Percentiles rank a stretch among this genome's conserved stretches.
Evolutionary conservation across 2,888 invertebrate species (phyloP).

Genomic region (Drosophila robusta): DNA sequence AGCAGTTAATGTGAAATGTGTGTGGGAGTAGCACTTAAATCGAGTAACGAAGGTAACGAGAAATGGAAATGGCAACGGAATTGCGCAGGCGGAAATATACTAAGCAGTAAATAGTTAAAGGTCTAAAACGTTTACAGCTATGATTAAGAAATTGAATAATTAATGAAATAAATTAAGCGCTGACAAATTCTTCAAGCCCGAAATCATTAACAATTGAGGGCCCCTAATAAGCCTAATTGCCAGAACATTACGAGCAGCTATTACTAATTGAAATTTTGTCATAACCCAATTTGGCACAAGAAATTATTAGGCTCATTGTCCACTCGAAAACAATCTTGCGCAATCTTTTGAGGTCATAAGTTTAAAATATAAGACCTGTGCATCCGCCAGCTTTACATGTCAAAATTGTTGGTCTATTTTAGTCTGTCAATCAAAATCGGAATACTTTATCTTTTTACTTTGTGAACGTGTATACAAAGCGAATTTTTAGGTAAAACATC

Average conservation of each 20-base stretch:
- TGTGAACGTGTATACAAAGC: too few relatives aligned
- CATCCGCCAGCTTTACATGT: too few relatives aligned
- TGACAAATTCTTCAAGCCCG: not conserved
- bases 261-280: not conserved
- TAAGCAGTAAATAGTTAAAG: too few relatives aligned
- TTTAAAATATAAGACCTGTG: too few relatives aligned
- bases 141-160: slow-evolving; percentile 13
- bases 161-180: slow-evolving; percentile 2
- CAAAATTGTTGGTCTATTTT: too few relatives aligned
- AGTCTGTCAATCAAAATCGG: too few relatives aligned
- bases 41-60: not conserved
- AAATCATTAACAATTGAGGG: slow-evolving; percentile 3
- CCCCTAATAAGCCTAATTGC: not conserved
- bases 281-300: not conserved
- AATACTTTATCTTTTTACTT: too few relatives aligned
- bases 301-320: too few relatives aligned
- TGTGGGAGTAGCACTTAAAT: slow-evolving; percentile 24
- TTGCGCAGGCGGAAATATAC: not conserved
- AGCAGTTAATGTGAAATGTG: slow-evolving; percentile 25
- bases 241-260: not conserved
- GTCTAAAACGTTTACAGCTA: not conserved
- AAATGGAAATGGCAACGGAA: not conserved
- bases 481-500: too few relatives aligned
- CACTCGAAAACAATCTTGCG: too few relatives aligned
- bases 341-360: too few relatives aligned